Evolutionary conservation across 2,888 invertebrate genomes (phyloP).

Genomic region (Zhuqinia jingwanae): DNA sequence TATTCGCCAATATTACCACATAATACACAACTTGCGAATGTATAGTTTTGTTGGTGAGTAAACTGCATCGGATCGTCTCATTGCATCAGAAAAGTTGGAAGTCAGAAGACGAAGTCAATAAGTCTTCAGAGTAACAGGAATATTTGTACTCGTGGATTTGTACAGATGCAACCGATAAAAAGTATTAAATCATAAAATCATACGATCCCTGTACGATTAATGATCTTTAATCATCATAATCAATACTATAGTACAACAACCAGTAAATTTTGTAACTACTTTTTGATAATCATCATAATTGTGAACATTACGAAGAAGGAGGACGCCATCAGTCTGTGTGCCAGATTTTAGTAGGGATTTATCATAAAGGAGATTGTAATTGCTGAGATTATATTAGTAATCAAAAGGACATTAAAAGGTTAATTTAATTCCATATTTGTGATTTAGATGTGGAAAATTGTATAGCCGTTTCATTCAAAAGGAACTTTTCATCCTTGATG

Average conservation of each 20-base stretch:
- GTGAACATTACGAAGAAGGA: slow-evolving; percentile 13
- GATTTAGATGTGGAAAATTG: no score
- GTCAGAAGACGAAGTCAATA: not conserved
- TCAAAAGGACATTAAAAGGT: slow-evolving; percentile 1
- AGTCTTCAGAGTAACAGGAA: not conserved
- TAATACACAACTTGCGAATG: not conserved
- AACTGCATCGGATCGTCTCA: slow-evolving; percentile 53
- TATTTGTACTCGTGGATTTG: not conserved
- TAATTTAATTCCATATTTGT: slow-evolving; percentile 14
- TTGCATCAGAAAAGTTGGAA: slow-evolving; percentile 54
- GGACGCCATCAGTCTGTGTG: slow-evolving; percentile 36
- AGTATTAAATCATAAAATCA: slow-evolving; percentile 1
- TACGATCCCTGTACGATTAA: slow-evolving; percentile 37
- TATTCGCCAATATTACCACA: not conserved
- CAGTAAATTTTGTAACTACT: not conserved
- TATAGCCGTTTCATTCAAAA: slow-evolving; percentile 4
- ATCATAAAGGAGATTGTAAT: not conserved
- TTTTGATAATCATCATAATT: not conserved
- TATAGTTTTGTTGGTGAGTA: not conserved
- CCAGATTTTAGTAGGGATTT: not conserved
- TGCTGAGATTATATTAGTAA: not conserved
- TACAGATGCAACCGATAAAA: not conserved
- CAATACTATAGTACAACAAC: no score
- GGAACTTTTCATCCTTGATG: not conserved
- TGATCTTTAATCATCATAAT: slow-evolving; percentile 46